Evolutionary conservation across 2,888 invertebrate genomes (phyloP), one percentile per base, ranked within the genome.

Genomic region (Drosophila cognata): DNA sequence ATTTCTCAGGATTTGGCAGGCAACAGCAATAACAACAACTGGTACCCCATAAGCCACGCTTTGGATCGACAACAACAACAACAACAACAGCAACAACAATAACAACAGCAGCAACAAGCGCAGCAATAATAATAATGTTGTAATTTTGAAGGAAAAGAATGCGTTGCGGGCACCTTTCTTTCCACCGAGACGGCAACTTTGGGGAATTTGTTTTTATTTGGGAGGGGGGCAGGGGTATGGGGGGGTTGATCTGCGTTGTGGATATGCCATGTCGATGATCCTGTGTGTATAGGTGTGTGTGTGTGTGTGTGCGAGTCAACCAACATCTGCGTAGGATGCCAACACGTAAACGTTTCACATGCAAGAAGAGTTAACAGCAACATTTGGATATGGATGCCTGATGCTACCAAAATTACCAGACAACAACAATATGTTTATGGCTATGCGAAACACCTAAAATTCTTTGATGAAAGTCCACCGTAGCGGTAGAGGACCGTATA

Each of bases 261-360:
- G 41, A 28, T 25, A 43, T 33, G 63, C 55, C 28, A 52, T 46
- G 71, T 50, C 60, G 70, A 55, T 57, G 60, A 58, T 73, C 63
- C 57, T 61, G 53, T 38, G 18, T 25, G 48, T 33, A 50, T 33
- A 21, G 21, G 13, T 29, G 13, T 33, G 31, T 59, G 11, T 25
- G 60, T 25, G 43, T 46, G 58, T 55, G 58, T 28, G 38, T 28
- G 50, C 36, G 28, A 21, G 21, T 56, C 48, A 69, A 46, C 74
- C 57, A 66, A 71, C 77, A 69, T 71, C 63, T 73, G 78, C 66
- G 72, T 31, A 29, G 43, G 84, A 88, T 88, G 90, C 87, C 87
- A 87, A 61, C 87, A 88, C 87, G 87, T 88, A 88, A 90, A 82
- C 88, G 90, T 71, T 90, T 90, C 89, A 77, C 80, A 80, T 86